Conservation (phyloP, 2,888 invertebrate genomes). For the Spisula subtruncata region DNA sequence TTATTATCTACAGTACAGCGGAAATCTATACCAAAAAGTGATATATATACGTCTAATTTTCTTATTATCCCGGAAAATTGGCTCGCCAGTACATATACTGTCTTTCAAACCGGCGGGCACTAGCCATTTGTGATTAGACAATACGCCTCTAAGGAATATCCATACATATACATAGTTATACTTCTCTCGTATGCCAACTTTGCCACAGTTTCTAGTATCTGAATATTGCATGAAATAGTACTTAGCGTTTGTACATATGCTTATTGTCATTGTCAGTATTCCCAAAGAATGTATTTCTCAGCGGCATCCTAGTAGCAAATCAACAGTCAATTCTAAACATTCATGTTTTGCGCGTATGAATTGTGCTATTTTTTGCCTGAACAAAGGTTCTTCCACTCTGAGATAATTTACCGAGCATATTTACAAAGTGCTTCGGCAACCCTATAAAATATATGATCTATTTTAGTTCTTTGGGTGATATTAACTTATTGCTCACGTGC, state of each 20-base stretch:
- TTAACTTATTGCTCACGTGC: too few relatives aligned
- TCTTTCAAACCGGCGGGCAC: neutral
- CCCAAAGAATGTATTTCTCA: neutral
- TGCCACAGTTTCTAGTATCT: neutral
- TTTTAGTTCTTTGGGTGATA: too few relatives aligned
- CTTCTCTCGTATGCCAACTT: neutral
- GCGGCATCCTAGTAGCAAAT: neutral
- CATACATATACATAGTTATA: neutral
- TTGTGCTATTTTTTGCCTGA: neutral
- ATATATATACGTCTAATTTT: conserved; percentile 19
- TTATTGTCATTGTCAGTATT: neutral
- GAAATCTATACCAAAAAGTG: conserved; percentile 30
- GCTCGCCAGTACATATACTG: neutral
- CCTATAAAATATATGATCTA: too few relatives aligned
- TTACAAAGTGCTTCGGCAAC: neutral
- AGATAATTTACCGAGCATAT: neutral
- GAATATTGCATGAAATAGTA: neutral
- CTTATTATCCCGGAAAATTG: neutral
- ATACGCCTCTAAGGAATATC: neutral
- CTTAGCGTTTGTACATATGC: conserved; percentile 14
- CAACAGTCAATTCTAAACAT: neutral
- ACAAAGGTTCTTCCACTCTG: neutral
- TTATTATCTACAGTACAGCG: conserved; percentile 20
- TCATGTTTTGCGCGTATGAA: conserved; percentile 1
- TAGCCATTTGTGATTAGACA: neutral